Conservation (phyloP, 2,113 vertebrate genomes). For the Furnarius figulus region DNA sequence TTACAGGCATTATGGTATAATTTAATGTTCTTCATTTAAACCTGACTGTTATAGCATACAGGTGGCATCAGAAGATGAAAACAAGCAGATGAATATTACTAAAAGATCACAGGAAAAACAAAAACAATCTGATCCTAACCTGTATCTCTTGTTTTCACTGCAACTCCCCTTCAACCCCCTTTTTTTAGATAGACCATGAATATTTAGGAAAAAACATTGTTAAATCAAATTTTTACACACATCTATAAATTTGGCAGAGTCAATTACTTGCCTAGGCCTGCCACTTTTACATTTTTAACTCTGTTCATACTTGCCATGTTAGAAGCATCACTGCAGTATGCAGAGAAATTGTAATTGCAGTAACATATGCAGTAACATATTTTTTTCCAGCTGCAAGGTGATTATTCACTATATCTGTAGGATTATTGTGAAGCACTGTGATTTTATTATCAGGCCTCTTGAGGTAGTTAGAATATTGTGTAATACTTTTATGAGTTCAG, state of each 20-base stretch:
- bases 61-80: slow-evolving; percentile 7
- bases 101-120: neutral
- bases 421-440: slow-evolving; percentile 12
- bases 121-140: neutral
- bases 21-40: neutral
- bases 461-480: slow-evolving; percentile 44
- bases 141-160: neutral
- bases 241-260: neutral
- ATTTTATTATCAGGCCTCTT: slow-evolving; percentile 41
- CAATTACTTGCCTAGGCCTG: neutral
- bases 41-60: neutral
- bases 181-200: neutral
- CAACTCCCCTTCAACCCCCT: neutral
- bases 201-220: neutral
- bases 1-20: neutral
- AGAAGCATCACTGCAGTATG: slow-evolving; percentile 22
- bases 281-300: slow-evolving; percentile 18
- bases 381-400: slow-evolving; percentile 26
- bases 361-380: neutral
- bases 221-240: neutral
- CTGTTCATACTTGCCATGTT: neutral
- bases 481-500: slow-evolving; percentile 48
- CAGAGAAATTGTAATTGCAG: slow-evolving; percentile 1
- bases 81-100: neutral
- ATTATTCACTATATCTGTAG: slow-evolving; percentile 25